Percentiles rank a stretch among this genome's conserved stretches.
Conservation (phyloP, 2,888 invertebrate species). For the Drosophila pseudotalamancana region DNA sequence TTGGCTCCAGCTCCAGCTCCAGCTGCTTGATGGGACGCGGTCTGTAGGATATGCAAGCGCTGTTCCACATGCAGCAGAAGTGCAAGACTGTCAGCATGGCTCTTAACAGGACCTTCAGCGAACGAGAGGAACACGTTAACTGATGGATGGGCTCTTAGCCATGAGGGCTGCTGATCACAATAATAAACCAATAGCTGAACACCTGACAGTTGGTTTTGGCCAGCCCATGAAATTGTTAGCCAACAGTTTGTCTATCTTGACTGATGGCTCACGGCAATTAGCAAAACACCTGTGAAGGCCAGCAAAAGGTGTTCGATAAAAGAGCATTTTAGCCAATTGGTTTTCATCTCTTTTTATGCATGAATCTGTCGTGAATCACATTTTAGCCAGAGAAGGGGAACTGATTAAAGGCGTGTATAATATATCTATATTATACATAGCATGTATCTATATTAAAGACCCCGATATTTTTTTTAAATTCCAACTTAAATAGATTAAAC, state of each 20-base stretch:
- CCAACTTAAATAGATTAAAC: no score
- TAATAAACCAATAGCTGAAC: neutral
- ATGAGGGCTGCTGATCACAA: neutral
- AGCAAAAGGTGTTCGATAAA: neutral
- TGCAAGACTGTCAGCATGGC: conserved; percentile 30
- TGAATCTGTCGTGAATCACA: neutral
- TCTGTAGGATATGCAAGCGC: conserved; percentile 12
- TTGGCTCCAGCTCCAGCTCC: conserved; percentile 6
- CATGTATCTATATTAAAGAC: no score
- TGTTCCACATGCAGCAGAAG: conserved; percentile 35
- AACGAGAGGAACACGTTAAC: conserved; percentile 10
- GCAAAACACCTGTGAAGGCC: conserved; percentile 9
- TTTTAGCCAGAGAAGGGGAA: no score
- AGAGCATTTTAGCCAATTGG: neutral
- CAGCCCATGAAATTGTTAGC: neutral
- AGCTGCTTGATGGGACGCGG: conserved; percentile 19
- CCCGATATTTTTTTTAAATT: no score
- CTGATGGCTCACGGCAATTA: conserved; percentile 3
- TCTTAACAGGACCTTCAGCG: neutral
- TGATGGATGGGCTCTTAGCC: conserved; percentile 10
- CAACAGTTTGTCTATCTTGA: neutral
- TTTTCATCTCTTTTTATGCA: neutral
- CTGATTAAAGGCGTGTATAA: no score
- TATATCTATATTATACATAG: no score
- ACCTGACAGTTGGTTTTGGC: conserved; percentile 38